Base-by-base conservation (phyloP, 2,888 invertebrate genomes). In the Diabrotica balteata region DNA sequence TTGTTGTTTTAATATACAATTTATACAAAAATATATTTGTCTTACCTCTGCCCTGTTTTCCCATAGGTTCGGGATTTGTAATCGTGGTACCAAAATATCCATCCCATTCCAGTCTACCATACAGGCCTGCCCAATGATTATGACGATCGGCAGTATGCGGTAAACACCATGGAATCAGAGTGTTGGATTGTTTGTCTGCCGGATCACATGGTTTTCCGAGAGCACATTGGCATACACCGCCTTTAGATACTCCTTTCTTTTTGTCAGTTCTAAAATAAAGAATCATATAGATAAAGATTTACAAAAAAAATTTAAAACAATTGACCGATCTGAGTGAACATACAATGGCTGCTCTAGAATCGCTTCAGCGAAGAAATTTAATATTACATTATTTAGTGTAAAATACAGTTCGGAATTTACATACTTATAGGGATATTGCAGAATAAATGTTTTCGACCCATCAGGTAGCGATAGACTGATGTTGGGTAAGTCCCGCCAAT, bases 21-120 rank as follows among this genome's bases (percentile, higher is more conserved):
- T 32, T 32, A 32, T 32, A 32, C 32, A 5, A 32, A 17, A 1
- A 17, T 17, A 17, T 17, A 32, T 5, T 32, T 32, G 5, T 32
- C 67, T 70, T 74, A 83, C 83, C 83, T 76, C 93, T 88, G 60
- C 95, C 95, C 86, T 94, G 94, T 86, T 95, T 95, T 72, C 94
- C 94, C 93, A 95, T 94, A 2, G 95, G 95, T 82, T 95, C 94
- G 22, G 95, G 94, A 85, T 94, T 94, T 43, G 92, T 92, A 68
- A 92, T 90, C 0, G 94, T 94, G 1, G 95, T 95, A 75, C 91
- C 90, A 83, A 94, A 95, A 86, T 91, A 93, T 5, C 94, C 94
- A 77, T 92, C 90, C 93, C 93, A 94, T 71, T 91, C 90, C 9
- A 95, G 82, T 46, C 95, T 88, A 5, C 91, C 95, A 79, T 94